Evolutionary conservation across 2,888 invertebrate genomes (phyloP), one percentile per base, ranked within the genome.

Genomic region (Watsonalla binaria): DNA sequence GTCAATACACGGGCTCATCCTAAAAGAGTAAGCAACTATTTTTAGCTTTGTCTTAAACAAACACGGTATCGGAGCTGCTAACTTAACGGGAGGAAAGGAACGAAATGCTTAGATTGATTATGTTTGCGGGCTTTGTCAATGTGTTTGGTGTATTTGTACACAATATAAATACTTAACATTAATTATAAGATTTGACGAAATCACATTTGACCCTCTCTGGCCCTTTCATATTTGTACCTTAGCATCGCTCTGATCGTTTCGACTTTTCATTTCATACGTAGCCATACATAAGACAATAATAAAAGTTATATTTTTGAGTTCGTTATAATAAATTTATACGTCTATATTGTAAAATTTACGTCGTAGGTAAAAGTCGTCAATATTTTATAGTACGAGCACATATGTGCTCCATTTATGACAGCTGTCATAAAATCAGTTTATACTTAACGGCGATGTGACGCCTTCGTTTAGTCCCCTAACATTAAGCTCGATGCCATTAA

Each of bases 331-430:
- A 64, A 64, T 61, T 58, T 62, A 59, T 62, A 71, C 65, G 69
- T 65, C 65, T 70, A 62, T 62, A 67, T 56, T 61, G 66, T 66
- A 62, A 11, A 68, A 73, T 80, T 80, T 80, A 80, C 74, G 60
- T 63, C 57, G 60, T 58, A 65, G 77, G 74, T 74, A 76, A 77
- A 72, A 68, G 69, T 74, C 72, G 75, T 81, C 75, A 80, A 82
- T 80, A 79, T 75, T 81, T 78, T 76, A 81, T 69, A 70, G 68
- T 63, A 68, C 63, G 70, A 60, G 66, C 58, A 62, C 60, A 60
- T 57, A 61, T 55, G 62, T 71, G 62, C 57, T 63, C 70, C 61
- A 60, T 70, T 65, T 59, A 67, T 65, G 56, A 60, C 59, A 51
- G 45, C 35, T 45, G 35, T 51, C 45, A 34, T 51, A 51, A 63